Evolutionary conservation across 2,888 invertebrate species (phyloP), one percentile per base, ranked within the genome.

Genomic region (Nysson spinosus): DNA sequence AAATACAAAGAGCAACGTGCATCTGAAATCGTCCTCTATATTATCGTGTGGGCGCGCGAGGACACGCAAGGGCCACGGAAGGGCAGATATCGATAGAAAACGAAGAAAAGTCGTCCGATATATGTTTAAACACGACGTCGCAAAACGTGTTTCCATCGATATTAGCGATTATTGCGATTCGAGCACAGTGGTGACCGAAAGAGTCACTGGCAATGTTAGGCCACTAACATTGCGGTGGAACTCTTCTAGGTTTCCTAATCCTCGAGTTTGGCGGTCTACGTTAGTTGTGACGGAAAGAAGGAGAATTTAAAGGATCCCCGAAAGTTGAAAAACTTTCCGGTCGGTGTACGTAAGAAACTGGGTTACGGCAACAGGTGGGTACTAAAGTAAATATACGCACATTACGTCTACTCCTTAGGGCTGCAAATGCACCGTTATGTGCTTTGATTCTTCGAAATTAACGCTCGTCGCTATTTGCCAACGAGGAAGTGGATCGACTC

Each of bases 321-420:
- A 77, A 79, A 82, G 82, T 82, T 83, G 81, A 77, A 79, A 79
- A 83, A 82, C 78, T 83, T 82, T 79, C 79, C 77, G 75, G 70
- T 69, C 58, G 73, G 75, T 76, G 68, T 75, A 77, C 73, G 75
- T 82, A 84, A 84, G 83, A 82, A 84, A 83, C 78, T 83, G 75
- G 83, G 84, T 83, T 83, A 81, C 79, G 62, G 82, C 84, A 84
- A 84, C 84, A 84, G 84, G 84, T 84, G 83, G 83, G 77, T 79
- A 83, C 82, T 84, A 83, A 84, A 83, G 83, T 83, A 84, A 84
- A 83, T 83, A 83, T 80, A 81, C 84, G 84, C 84, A 82, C 82
- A 83, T 83, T 83, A 82, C 79, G 79, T 79, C 83, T 80, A 81
- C 78, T 82, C 74, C 73, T 82, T 73, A 72, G 62, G 35, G 52